Base-by-base conservation (phyloP, 1,140 invertebrate genomes). In the Pissodes strobi region DNA sequence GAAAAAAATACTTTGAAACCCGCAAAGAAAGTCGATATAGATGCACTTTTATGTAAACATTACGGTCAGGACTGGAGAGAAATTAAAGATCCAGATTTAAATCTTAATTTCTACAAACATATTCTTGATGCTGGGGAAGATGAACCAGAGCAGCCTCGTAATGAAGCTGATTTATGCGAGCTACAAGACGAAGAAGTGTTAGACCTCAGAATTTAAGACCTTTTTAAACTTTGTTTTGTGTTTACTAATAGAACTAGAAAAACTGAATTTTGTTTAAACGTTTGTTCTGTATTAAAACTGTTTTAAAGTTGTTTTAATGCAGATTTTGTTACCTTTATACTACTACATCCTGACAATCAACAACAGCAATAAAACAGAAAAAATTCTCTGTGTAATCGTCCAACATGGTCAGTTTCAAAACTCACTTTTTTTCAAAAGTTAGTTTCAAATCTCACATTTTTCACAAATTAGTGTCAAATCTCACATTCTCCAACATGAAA, bases 21-120 rank as follows among this genome's bases (percentile, higher is more conserved):
- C 15, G 6, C 13, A 13, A 41, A 41, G 13, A 41, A n/a, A 41
- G 15, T 41, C 15, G 39, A 41, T 41, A 30, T 56, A 9, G 38
- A 56, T 12, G 19, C 10, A 17, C n/a, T 56, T 13, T 56, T 56
- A 22, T 21, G 4, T 6, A 56, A 56, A 17, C 1, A 56, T 41
- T 56, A 19, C 39, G 53, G 25, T 18, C 30, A 17, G 9, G 53
- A 37, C 6, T 56, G 53, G 53, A 56, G 22, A 39, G 3, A 41
- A 13, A 41, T 41, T 17, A 13, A 41, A n/a, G n/a, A n/a, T 5
- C 3, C 15, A 8, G 39, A 12, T 5, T 41, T 41, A 13, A 13
- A 41, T 13, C 15, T 41, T 8, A 17, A 13, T 41, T 41, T 41
- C 13, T 41, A 13, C 13, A 41, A 41, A 17, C 39, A 41, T 17